phyloP scores from a whole-genome alignment of 2,888 invertebrate species.

The Phengaris alcon region DNA sequence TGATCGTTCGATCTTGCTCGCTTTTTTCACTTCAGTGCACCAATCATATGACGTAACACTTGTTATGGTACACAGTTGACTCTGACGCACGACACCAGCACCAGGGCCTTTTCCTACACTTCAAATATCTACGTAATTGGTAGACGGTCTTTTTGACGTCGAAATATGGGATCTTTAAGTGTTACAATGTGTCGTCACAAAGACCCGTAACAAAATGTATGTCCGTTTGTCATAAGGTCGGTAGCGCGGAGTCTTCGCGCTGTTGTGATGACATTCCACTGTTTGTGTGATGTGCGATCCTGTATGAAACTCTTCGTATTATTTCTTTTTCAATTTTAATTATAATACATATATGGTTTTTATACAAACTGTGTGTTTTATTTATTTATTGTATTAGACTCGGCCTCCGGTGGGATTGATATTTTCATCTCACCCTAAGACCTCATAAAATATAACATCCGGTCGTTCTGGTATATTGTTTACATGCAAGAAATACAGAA shows the following conservation, averaged over 20 bases:
- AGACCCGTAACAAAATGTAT: neutral
- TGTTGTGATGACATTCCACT: neutral
- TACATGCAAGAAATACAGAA: too few relatives aligned
- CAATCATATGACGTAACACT: neutral
- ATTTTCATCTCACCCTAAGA: too few relatives aligned
- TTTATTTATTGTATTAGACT: neutral
- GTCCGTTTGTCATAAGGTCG: neutral
- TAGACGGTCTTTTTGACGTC: neutral
- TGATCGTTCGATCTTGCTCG: neutral
- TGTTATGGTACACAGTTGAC: neutral
- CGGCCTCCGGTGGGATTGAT: too few relatives aligned
- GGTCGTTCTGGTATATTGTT: too few relatives aligned
- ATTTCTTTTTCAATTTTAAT: conserved; percentile 73
- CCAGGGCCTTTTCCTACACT: neutral
- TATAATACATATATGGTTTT: conserved; percentile 76
- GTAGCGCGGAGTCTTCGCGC: neutral
- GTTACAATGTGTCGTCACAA: neutral
- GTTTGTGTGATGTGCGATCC: conserved; percentile 39
- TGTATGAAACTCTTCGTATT: conserved; percentile 51
- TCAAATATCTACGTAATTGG: neutral
- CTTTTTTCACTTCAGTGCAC: neutral
- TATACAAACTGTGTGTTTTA: conserved; percentile 53
- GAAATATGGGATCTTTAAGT: neutral
- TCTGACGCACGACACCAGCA: neutral
- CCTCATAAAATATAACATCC: too few relatives aligned